A percentile compares a stretch with the other conserved stretches of the same genome.
phyloP scores from a whole-genome alignment of 1,140 invertebrate species.

The Argopecten irradians region DNA sequence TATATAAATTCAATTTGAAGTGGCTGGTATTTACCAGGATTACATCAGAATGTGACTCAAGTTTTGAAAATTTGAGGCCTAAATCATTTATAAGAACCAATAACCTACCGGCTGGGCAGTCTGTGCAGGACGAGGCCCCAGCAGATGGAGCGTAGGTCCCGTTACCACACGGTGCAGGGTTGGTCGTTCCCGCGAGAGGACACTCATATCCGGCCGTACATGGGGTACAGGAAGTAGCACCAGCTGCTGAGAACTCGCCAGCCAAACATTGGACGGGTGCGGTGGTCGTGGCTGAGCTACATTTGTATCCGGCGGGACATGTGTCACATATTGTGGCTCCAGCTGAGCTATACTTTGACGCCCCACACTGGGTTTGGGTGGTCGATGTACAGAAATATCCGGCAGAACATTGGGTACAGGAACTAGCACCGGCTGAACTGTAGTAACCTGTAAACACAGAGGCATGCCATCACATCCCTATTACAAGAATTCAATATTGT shows the following conservation, averaged over 20 bases:
- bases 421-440: slow-evolving; percentile 45
- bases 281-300: slow-evolving; percentile 45
- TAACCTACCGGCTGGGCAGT: slow-evolving; percentile 56
- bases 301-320: slow-evolving; percentile 53
- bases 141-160: slow-evolving; percentile 52
- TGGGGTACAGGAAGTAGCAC: slow-evolving; percentile 53
- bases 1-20: too few species aligned
- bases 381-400: slow-evolving; percentile 66
- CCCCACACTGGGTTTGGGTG: slow-evolving; percentile 60
- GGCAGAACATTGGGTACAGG: slow-evolving; percentile 65
- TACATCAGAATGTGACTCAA: too few species aligned
- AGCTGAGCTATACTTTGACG: slow-evolving; percentile 59
- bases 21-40: too few species aligned
- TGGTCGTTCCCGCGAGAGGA: slow-evolving; percentile 47
- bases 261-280: slow-evolving; percentile 53
- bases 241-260: slow-evolving; percentile 52
- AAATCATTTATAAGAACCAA: background rate
- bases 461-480: background rate
- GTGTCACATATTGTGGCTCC: slow-evolving; percentile 46
- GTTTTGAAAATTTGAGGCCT: too few species aligned
- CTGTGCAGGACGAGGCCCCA: slow-evolving; percentile 41
- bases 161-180: slow-evolving; percentile 51
- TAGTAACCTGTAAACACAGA: slow-evolving; percentile 58
- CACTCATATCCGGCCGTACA: slow-evolving; percentile 62
- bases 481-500: too few species aligned